Percentiles rank a stretch among this genome's conserved stretches.
phyloP scores from a whole-genome alignment of 2,888 invertebrate species.

The Thalpophila matura region DNA sequence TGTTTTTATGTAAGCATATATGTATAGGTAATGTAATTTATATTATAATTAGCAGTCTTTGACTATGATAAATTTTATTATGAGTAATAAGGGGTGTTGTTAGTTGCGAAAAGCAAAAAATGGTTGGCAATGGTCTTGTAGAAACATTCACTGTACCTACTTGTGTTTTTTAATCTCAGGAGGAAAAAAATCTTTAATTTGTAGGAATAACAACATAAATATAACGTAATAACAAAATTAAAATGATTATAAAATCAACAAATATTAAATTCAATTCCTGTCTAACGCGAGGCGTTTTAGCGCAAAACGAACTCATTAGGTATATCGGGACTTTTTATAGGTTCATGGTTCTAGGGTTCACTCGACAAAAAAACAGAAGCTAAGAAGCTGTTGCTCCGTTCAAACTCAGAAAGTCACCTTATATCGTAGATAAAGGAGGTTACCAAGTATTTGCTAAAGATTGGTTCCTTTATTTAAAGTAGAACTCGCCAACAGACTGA shows the following conservation, averaged over 20 bases:
- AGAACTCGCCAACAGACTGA: background rate
- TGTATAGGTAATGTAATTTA: conserved; percentile 25
- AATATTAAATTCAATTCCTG: too few relatives aligned
- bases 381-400: too few relatives aligned
- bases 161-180: background rate
- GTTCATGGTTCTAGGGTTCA: too few relatives aligned
- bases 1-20: conserved; percentile 20
- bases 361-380: too few relatives aligned
- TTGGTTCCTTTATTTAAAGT: conserved; percentile 29
- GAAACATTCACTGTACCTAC: too few relatives aligned
- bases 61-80: conserved; percentile 20
- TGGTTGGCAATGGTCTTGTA: background rate
- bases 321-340: too few relatives aligned
- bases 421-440: background rate
- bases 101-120: background rate
- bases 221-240: too few relatives aligned
- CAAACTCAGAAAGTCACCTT: background rate
- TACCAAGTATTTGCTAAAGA: conserved; percentile 13
- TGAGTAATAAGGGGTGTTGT: conserved; percentile 2
- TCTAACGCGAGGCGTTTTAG: too few relatives aligned
- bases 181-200: too few relatives aligned
- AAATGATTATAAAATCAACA: too few relatives aligned
- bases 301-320: too few relatives aligned
- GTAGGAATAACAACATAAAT: too few relatives aligned
- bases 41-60: conserved; percentile 39